phyloP scores from a whole-genome alignment of 2,797 vertebrate genomes.

The Emydoidea blandingii region DNA sequence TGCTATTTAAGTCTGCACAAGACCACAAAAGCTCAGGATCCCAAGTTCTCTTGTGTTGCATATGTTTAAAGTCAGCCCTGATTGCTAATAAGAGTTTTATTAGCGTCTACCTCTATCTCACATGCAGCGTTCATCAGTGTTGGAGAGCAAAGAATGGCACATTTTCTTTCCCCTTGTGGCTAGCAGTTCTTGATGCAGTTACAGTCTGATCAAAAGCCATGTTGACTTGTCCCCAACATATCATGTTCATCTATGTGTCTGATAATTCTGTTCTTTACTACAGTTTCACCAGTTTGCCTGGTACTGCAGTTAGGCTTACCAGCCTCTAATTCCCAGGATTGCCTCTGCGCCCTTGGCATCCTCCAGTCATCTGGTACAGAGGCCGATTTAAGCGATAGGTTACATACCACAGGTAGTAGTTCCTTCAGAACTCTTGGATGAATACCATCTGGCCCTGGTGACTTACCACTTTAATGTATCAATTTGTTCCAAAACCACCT shows the following conservation, averaged over 20 bases:
- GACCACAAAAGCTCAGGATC: not conserved
- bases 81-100: not conserved
- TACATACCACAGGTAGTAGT: not conserved
- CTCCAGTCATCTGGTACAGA: not conserved
- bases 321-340: not conserved
- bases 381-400: not conserved
- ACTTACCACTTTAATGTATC: not conserved
- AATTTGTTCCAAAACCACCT: not conserved
- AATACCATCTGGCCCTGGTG: not conserved
- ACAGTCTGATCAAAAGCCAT: not conserved
- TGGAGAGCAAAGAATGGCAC: not conserved
- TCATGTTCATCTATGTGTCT: not conserved
- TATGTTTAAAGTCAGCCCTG: not conserved
- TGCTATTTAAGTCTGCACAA: too few species aligned
- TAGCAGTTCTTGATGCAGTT: not conserved
- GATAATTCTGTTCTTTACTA: not conserved
- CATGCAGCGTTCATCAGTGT: not conserved
- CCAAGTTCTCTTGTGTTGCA: not conserved
- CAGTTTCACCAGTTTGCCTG: not conserved
- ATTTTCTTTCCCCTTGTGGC: not conserved
- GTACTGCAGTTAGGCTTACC: not conserved
- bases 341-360: not conserved
- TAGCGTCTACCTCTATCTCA: not conserved
- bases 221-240: not conserved
- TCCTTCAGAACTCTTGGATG: not conserved